phyloP scores from a whole-genome alignment of 2,113 vertebrate species.

The Daubentonia madagascariensis region DNA sequence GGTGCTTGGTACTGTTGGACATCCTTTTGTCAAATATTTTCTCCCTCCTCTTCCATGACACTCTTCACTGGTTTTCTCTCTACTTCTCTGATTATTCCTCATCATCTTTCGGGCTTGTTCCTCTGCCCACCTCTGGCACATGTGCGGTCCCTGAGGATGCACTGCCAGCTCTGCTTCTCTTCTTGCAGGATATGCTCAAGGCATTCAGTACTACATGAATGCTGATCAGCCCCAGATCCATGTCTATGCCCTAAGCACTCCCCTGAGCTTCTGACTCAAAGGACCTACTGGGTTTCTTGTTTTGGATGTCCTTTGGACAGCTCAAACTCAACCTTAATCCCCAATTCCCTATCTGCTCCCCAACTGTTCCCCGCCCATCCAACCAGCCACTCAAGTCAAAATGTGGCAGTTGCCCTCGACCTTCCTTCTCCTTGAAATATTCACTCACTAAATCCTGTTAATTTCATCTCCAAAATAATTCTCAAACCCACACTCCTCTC shows the following conservation, averaged over 20 bases:
- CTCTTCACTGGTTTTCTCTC: background rate
- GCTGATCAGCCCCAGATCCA: background rate
- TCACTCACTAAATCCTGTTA: background rate
- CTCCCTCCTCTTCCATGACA: background rate
- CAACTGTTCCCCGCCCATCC: background rate
- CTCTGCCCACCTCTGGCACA: background rate
- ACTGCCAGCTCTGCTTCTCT: background rate
- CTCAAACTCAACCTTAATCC: background rate
- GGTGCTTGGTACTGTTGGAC: background rate
- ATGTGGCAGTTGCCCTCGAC: background rate
- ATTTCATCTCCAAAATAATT: background rate
- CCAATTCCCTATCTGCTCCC: background rate
- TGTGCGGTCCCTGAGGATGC: rapidly evolving
- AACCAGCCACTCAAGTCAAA: no score
- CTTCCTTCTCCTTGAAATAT: background rate
- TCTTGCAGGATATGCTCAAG: background rate
- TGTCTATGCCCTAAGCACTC: background rate
- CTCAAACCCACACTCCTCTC: background rate
- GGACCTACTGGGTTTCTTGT: background rate
- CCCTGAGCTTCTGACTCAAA: background rate
- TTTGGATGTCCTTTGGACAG: background rate
- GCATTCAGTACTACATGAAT: rapidly evolving
- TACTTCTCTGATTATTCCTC: background rate
- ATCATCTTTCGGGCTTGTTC: background rate
- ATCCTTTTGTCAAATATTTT: background rate